A percentile compares a stretch with the other conserved stretches of the same genome.
phyloP scores from a whole-genome alignment of 1,140 invertebrate genomes.

The Eupeodes corollae region DNA sequence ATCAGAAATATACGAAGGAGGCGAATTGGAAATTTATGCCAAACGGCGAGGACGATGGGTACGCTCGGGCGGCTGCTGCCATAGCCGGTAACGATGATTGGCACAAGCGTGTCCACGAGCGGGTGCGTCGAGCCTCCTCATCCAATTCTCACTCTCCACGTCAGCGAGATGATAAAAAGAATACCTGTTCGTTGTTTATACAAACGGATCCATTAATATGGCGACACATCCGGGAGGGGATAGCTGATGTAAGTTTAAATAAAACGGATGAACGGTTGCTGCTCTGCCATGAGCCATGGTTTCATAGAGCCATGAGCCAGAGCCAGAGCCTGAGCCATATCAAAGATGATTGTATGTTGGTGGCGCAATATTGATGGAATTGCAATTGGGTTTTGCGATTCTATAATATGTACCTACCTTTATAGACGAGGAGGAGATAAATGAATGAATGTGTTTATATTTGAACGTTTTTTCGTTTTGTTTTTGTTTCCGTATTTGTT shows the following conservation, averaged over 20 bases:
- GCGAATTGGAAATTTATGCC: conserved; percentile 20
- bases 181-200: conserved; percentile 90
- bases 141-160: conserved; percentile 42
- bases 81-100: conserved; percentile 21
- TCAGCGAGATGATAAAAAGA: conserved; percentile 58
- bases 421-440: no score
- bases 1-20: conserved; percentile 38
- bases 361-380: background rate
- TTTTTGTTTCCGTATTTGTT: conserved; percentile 6
- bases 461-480: conserved; percentile 1
- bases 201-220: conserved; percentile 97
- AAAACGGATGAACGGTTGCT: background rate
- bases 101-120: conserved; percentile 32
- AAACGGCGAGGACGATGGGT: background rate
- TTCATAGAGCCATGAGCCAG: background rate
- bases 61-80: background rate
- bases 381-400: no score
- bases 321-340: background rate
- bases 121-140: conserved; percentile 24
- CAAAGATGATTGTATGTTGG: background rate
- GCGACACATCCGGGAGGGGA: conserved; percentile 71
- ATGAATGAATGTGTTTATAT: conserved; percentile 5
- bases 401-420: no score
- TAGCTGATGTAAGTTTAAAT: conserved; percentile 50
- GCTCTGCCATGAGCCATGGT: background rate